Conservation (phyloP, 2,888 invertebrate genomes). For the Patella pellucida region DNA sequence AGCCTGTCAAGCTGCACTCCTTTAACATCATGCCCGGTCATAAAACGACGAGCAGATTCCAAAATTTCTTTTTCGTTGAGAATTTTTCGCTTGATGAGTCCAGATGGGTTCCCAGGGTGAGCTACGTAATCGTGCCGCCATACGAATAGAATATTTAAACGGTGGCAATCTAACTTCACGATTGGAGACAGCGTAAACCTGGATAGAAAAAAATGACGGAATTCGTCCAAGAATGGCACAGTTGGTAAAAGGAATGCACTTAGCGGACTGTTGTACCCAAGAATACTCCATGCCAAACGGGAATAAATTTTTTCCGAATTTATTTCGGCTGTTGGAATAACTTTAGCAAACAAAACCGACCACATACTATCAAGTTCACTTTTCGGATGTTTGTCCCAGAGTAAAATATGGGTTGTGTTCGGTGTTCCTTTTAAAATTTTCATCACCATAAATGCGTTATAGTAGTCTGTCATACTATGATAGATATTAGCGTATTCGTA, state of each 20-base stretch:
- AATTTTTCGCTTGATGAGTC: conserved; percentile 64
- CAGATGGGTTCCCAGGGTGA: conserved; percentile 67
- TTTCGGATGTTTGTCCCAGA: conserved; percentile 66
- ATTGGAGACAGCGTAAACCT: conserved; percentile 37
- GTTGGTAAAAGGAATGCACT: conserved; percentile 45
- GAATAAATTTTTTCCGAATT: conserved; percentile 27
- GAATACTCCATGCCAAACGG: conserved; percentile 58
- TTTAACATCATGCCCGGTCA: conserved; percentile 44
- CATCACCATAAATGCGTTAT: conserved; percentile 57
- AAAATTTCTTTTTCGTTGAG: conserved; percentile 67
- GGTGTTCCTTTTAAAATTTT: conserved; percentile 44
- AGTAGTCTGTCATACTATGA: conserved; percentile 64
- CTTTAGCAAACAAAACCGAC: conserved; percentile 57
- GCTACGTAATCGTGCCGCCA: conserved; percentile 69
- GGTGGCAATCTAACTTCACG: conserved; percentile 48
- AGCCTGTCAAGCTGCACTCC: conserved; percentile 62
- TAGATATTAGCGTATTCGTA: conserved; percentile 66
- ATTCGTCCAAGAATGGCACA: conserved; percentile 61
- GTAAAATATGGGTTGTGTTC: conserved; percentile 53
- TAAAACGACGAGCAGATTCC: conserved; percentile 34
- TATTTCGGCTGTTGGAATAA: not conserved
- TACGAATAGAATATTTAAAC: conserved; percentile 58
- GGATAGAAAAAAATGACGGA: conserved; percentile 62
- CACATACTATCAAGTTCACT: conserved; percentile 63
- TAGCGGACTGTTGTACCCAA: conserved; percentile 65